These are phyloP conservation scores for Pimephales promelas DNA, from an alignment of 2,113 vertebrate genomes.

Conservation along the genomic window DNA sequence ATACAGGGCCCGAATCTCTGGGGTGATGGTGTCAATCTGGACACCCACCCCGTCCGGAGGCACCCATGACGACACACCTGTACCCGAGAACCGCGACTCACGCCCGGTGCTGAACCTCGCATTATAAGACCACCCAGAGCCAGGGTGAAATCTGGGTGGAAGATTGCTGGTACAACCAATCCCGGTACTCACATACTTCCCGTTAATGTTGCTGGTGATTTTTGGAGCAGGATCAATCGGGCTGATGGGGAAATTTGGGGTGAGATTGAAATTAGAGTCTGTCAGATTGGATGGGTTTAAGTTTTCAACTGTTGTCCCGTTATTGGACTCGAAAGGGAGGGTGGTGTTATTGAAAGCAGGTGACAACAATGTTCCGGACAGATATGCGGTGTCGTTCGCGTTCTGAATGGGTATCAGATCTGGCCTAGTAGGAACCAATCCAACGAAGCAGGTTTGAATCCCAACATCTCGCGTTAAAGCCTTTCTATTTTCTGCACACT, in stretches of 20 bases:
- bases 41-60: conserved; percentile 78
- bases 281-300: conserved; percentile 40
- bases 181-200: conserved; percentile 50
- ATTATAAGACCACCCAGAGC: conserved; percentile 83
- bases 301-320: conserved; percentile 41
- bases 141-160: conserved; percentile 73
- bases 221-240: conserved; percentile 48
- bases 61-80: conserved; percentile 70
- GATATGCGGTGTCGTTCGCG: conserved; percentile 62
- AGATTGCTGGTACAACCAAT: conserved; percentile 31
- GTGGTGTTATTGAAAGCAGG: conserved; percentile 66
- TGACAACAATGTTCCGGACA: conserved; percentile 65
- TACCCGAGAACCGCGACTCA: conserved; percentile 74
- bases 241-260: conserved; percentile 48
- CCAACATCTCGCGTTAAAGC: conserved; percentile 74
- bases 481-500: conserved; percentile 60
- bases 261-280: conserved; percentile 70
- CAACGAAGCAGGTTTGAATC: conserved; percentile 77
- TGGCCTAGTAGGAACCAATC: conserved; percentile 57
- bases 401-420: conserved; percentile 64
- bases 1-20: conserved; percentile 80
- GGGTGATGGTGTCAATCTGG: conserved; percentile 82
- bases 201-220: conserved; percentile 57
- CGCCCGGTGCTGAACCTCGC: conserved; percentile 72
- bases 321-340: conserved; percentile 52